Conservation (phyloP, 2,888 invertebrate species). For the Mythimna albipuncta region DNA sequence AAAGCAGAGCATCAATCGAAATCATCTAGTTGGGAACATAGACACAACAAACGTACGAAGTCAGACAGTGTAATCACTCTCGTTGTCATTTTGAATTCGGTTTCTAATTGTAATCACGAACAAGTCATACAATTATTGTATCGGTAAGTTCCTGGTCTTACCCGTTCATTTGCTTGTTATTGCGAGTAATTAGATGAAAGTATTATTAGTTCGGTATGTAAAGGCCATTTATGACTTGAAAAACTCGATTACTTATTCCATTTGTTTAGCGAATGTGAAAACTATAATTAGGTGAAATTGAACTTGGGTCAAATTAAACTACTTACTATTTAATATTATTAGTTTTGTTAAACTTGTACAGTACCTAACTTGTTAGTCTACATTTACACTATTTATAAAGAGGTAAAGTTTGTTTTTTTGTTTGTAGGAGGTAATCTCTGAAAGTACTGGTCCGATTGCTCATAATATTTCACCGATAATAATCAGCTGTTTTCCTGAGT, state of each 20-base stretch:
- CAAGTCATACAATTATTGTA: conserved; percentile 32
- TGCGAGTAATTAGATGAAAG: conserved; percentile 42
- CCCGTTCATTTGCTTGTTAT: conserved; percentile 21
- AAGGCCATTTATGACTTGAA: conserved; percentile 6
- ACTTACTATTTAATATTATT: too few relatives aligned
- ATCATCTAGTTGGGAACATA: conserved; percentile 64
- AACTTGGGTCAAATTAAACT: neutral
- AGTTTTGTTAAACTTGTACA: neutral
- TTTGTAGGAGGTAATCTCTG: too few relatives aligned
- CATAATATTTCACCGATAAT: too few relatives aligned
- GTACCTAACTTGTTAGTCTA: neutral
- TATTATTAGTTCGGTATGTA: conserved; percentile 4
- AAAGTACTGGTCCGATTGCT: too few relatives aligned
- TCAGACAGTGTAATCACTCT: conserved; percentile 38
- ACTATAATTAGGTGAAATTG: neutral
- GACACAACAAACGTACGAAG: conserved; percentile 50
- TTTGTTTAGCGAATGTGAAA: neutral
- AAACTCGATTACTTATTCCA: neutral
- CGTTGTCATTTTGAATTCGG: conserved; percentile 44
- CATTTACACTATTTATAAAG: too few relatives aligned
- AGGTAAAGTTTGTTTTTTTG: too few relatives aligned
- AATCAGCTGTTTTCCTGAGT: too few relatives aligned
- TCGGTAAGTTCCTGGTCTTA: conserved; percentile 31
- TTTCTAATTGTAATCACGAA: conserved; percentile 38
- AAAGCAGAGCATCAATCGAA: conserved; percentile 71